Evolutionary conservation across 2,113 vertebrate genomes (phyloP).

Genomic region (Odontesthes bonariensis): DNA sequence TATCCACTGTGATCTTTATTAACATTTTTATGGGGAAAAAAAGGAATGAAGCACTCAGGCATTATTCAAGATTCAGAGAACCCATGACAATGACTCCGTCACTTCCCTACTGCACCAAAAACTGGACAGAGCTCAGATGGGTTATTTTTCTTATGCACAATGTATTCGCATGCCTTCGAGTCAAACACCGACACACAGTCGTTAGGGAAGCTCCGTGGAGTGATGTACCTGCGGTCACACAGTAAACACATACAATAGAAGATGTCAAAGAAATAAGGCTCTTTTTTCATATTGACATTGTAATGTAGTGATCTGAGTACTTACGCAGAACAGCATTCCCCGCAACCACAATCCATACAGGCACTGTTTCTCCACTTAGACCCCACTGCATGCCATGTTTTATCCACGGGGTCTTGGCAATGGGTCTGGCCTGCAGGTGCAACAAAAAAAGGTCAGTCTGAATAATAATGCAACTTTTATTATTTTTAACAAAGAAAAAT

Average conservation of each 20-base stretch:
- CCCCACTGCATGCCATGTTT: conserved; percentile 53
- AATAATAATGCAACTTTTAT: neutral
- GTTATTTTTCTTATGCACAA: conserved; percentile 59
- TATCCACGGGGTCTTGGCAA: conserved; percentile 57
- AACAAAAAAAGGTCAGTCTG: neutral
- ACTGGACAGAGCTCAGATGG: conserved; percentile 31
- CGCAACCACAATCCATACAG: conserved; percentile 55
- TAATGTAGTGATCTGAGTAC: conserved; percentile 4
- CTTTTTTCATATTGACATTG: neutral
- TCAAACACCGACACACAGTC: conserved; percentile 69
- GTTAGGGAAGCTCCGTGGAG: accelerated
- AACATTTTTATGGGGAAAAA: too few relatives aligned
- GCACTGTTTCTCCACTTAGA: conserved; percentile 62
- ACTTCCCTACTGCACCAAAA: conserved; percentile 33
- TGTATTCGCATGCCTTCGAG: conserved; percentile 41
- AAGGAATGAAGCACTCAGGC: too few relatives aligned
- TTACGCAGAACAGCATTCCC: conserved; percentile 41
- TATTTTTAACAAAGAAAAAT: neutral
- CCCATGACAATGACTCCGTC: neutral
- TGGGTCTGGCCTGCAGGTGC: conserved; percentile 7
- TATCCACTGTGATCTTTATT: too few relatives aligned
- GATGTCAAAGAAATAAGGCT: neutral
- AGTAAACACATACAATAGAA: neutral
- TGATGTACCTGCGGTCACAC: conserved; percentile 55
- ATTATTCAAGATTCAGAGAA: neutral